These are phyloP conservation scores for Megamerina dolium DNA, from an alignment of 2,888 invertebrate genomes.

Conservation along the genomic window DNA sequence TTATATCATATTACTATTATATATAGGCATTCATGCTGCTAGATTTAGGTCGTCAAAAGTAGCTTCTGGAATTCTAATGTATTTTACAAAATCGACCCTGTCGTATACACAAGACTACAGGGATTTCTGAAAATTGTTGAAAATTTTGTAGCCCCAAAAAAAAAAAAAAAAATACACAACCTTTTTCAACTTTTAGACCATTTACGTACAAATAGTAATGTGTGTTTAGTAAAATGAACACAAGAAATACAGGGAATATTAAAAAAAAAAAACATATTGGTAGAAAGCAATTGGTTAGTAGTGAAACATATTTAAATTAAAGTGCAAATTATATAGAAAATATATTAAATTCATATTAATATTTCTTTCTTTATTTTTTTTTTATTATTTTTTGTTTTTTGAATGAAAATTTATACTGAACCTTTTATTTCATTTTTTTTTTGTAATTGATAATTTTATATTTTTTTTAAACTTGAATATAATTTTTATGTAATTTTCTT, in stretches of 20 bases:
- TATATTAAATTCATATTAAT: not conserved
- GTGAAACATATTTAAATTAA: constrained; percentile 14
- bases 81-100: no score
- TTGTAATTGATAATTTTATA: constrained; percentile 1
- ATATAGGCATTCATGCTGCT: no score
- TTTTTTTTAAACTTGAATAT: not conserved
- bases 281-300: not conserved
- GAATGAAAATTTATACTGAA: constrained; percentile 26
- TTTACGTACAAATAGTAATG: no score
- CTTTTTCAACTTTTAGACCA: no score
- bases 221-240: no score
- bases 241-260: constrained; percentile 1
- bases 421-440: constrained; percentile 14
- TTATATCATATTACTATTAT: no score
- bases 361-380: not conserved
- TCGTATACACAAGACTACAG: no score
- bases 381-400: not conserved
- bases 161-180: not conserved
- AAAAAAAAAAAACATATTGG: constrained; percentile 3
- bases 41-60: no score
- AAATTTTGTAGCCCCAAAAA: not conserved
- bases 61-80: no score
- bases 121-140: no score
- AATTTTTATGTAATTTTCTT: constrained; percentile 4
- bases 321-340: constrained; percentile 19